Evolutionary conservation across 2,113 vertebrate genomes (phyloP), one percentile per base, ranked within the genome.

Genomic region (Salvator merianae): DNA sequence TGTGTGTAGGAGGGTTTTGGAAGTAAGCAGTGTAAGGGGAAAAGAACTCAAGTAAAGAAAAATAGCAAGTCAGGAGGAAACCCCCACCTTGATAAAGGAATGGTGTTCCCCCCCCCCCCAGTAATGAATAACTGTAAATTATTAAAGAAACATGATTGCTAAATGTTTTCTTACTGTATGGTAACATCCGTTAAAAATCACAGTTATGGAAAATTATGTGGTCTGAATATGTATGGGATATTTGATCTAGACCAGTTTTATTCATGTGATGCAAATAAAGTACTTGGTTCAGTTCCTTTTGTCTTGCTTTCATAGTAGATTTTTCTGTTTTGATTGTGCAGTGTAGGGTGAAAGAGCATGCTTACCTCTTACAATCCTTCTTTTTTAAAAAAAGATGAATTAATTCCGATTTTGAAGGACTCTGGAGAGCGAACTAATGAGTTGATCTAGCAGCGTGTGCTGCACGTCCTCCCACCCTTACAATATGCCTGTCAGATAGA

Each of bases 391-490:
- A 84, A 12, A 68, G 76, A 83, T 18, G 59, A 38, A 18, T 84
- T 75, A 78, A 50, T 89, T 79, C 14, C 22, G 77, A 59, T n/a
- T 70, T 80, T 36, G 0, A 82, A 84, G 83, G 43, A 30, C n/a
- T 6, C 65, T 0, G 63, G 40, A 66, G 89, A 88, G 77, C 32
- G 4, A 81, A 80, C 84, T 84, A 70, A 9, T 65, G 82, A 92
- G 84, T 85, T 83, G 89, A 86, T 71, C 73, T 75, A 84, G 90
- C 93, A 76, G 94, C 93, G 81, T 91, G 85, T 90, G 90, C 62
- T 87, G 91, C 91, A 78, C 72, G 93, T 96, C 94, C 93, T 94
- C 93, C 81, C 85, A 30, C 92, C 90, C 90, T 91, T 91, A 91
- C 77, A 81, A 81, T 78, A 71, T 59, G 89, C 90, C 86, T 92